These are phyloP conservation scores for Caenorhabditis sp. DNA, from an alignment of 2,888 invertebrate genomes.

Conservation along the genomic window DNA sequence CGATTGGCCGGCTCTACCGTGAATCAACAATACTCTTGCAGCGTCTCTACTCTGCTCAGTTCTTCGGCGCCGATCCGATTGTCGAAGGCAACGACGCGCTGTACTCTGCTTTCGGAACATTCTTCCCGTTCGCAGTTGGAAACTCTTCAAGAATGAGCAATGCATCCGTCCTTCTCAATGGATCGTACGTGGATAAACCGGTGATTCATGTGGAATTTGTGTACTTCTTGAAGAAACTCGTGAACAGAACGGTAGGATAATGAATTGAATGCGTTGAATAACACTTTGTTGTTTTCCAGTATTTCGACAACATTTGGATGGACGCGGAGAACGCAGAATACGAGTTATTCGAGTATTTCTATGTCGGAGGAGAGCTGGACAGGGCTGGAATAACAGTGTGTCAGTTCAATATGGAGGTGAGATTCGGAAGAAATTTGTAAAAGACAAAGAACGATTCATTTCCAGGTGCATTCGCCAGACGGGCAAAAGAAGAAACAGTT, in stretches of 20 bases:
- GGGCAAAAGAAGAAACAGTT: conserved; percentile 18
- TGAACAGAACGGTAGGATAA: conserved; percentile 18
- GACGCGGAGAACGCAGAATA: conserved; percentile 60
- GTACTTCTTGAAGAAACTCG: conserved; percentile 35
- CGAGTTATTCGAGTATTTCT: conserved; percentile 52
- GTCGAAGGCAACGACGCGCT: conserved; percentile 43
- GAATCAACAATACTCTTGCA: conserved; percentile 19
- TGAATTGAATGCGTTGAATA: background rate
- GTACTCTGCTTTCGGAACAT: conserved; percentile 45
- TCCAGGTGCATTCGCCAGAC: conserved; percentile 38
- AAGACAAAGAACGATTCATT: background rate
- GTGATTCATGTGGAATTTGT: conserved; percentile 40
- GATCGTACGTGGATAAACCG: conserved; percentile 22
- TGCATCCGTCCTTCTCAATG: conserved; percentile 41
- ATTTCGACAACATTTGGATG: conserved; percentile 55
- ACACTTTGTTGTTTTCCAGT: conserved; percentile 10
- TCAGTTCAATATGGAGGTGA: conserved; percentile 59
- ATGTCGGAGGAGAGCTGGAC: conserved; percentile 47
- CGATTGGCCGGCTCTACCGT: too few species aligned
- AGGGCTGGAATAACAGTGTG: conserved; percentile 46
- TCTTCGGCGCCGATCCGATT: conserved; percentile 58
- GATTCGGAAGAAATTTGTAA: background rate
- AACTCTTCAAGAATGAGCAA: conserved; percentile 31
- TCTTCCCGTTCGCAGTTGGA: conserved; percentile 54
- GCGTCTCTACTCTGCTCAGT: conserved; percentile 18